phyloP scores from a whole-genome alignment of 2,797 vertebrate species.

The Premnoplex brunnescens region DNA sequence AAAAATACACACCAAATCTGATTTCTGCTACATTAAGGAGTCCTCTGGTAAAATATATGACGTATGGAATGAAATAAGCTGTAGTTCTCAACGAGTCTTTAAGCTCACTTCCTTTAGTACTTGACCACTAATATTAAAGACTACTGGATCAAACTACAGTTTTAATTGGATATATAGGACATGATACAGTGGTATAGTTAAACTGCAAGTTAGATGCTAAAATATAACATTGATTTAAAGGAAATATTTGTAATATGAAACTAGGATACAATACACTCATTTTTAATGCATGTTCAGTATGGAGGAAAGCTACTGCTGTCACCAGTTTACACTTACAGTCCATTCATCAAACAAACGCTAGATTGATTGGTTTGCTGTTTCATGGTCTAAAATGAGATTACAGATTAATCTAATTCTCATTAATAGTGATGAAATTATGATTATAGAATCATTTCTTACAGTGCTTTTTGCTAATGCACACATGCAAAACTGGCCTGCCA shows the following conservation, averaged over 20 bases:
- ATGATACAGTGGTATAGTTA: constrained; percentile 81
- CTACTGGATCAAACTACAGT: constrained; percentile 83
- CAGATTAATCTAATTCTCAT: constrained; percentile 29
- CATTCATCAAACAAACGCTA: constrained; percentile 65
- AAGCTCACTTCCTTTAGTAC: constrained; percentile 81
- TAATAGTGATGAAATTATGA: constrained; percentile 44
- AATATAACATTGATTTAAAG: constrained; percentile 80
- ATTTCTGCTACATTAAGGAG: constrained; percentile 95
- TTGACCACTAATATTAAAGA: constrained; percentile 86
- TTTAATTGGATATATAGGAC: constrained; percentile 81
- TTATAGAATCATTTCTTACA: background rate
- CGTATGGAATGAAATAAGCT: constrained; percentile 82
- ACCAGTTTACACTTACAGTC: constrained; percentile 32
- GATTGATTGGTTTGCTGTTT: constrained; percentile 66
- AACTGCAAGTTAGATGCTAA: constrained; percentile 74
- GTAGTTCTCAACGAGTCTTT: constrained; percentile 75
- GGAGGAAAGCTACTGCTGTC: constrained; percentile 48
- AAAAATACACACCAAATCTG: constrained; percentile 98
- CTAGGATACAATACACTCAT: constrained; percentile 70
- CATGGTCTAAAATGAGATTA: constrained; percentile 49
- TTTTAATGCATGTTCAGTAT: constrained; percentile 66
- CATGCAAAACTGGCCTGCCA: background rate
- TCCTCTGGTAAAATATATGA: constrained; percentile 90
- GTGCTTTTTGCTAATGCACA: background rate
- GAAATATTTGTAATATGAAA: constrained; percentile 79